Conservation (phyloP, 2,113 vertebrate genomes). For the Cyanoramphus novaezelandiae region DNA sequence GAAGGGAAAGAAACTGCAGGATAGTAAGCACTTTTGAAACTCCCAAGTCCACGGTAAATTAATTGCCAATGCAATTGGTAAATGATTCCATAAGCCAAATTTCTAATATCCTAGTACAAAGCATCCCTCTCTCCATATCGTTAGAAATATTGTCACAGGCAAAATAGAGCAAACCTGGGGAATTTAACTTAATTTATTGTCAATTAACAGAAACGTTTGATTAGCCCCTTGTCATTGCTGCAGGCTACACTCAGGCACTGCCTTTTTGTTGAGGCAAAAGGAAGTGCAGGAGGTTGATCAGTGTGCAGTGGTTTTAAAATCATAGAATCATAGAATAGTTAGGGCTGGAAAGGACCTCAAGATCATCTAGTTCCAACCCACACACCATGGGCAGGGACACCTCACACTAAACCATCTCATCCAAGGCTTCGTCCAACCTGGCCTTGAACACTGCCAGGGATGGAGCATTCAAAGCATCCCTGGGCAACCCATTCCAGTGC, state of each 20-base stretch:
- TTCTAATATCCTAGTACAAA: neutral
- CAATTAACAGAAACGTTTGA: neutral
- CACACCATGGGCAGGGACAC: too few species aligned
- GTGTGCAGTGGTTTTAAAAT: neutral
- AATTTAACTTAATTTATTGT: neutral
- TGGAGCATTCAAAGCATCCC: too few species aligned
- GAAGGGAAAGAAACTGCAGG: neutral
- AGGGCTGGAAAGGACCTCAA: too few species aligned
- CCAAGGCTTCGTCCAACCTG: too few species aligned
- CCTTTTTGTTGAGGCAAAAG: neutral
- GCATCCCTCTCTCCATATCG: neutral
- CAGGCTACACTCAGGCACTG: neutral
- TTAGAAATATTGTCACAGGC: neutral
- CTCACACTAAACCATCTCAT: too few species aligned
- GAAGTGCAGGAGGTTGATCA: neutral
- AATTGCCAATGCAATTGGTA: neutral
- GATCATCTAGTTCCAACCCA: too few species aligned
- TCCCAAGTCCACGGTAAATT: neutral
- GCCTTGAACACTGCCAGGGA: too few species aligned
- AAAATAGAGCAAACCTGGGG: neutral
- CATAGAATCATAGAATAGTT: too few species aligned
- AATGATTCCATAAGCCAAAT: neutral
- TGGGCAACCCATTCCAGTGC: too few species aligned
- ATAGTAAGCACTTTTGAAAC: neutral
- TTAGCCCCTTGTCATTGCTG: fast-evolving